Conservation (phyloP, 2,888 invertebrate species). For the Agonopterix subpropinquella region DNA sequence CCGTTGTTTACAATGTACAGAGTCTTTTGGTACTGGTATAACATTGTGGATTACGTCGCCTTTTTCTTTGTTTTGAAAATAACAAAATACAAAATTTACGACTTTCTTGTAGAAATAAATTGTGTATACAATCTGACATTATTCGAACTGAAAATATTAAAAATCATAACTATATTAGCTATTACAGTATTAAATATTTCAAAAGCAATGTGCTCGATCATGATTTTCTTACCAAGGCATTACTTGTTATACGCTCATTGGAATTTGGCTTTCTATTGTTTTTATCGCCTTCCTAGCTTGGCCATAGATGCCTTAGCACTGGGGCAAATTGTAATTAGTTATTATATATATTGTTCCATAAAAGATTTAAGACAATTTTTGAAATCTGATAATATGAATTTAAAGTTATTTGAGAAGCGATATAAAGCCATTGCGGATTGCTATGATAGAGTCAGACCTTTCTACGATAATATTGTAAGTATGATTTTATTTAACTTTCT, state of each 20-base stretch:
- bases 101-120: slow-evolving; percentile 2
- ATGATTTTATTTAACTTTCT: not conserved
- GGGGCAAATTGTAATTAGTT: not conserved
- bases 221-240: not conserved
- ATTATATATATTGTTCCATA: not conserved
- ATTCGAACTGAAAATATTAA: not conserved
- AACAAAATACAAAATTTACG: slow-evolving; percentile 2
- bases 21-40: not conserved
- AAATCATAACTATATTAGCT: not conserved
- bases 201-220: not conserved
- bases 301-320: not conserved
- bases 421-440: slow-evolving; percentile 4
- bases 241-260: not conserved
- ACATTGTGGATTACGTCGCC: not conserved
- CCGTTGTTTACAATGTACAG: not conserved
- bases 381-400: not conserved
- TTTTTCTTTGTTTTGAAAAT: slow-evolving; percentile 1
- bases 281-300: slow-evolving; percentile 1
- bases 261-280: not conserved
- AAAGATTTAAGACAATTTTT: not conserved
- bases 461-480: slow-evolving; percentile 1
- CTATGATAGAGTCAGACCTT: slow-evolving; percentile 3
- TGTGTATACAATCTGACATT: not conserved
- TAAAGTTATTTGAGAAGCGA: not conserved
- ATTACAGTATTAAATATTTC: not conserved